Conservation (phyloP, 2,888 invertebrate species). For the Gymnocheta viridis region DNA sequence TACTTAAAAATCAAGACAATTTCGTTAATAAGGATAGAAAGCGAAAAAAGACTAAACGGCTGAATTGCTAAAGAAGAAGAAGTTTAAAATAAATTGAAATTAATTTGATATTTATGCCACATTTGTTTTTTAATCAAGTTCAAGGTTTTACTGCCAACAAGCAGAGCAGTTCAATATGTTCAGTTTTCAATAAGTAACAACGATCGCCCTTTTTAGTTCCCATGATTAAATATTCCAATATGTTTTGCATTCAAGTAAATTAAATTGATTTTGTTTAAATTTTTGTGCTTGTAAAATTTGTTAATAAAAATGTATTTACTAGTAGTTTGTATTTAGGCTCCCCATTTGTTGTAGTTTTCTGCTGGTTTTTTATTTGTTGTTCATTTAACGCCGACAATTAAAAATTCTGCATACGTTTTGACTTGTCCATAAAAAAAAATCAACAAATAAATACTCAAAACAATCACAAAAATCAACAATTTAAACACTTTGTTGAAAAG, state of each 20-base stretch:
- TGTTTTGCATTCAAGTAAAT: not conserved
- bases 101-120: conserved; percentile 44
- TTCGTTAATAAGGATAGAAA: conserved; percentile 40
- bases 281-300: conserved; percentile 28
- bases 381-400: conserved; percentile 65
- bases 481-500: conserved; percentile 66
- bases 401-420: conserved; percentile 77
- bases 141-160: conserved; percentile 29
- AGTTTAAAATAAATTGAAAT: conserved; percentile 3
- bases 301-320: conserved; percentile 45
- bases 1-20: conserved; percentile 35
- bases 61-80: conserved; percentile 13
- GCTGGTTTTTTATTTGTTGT: conserved; percentile 36
- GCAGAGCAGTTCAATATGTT: not conserved
- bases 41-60: not conserved
- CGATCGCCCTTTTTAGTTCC: conserved; percentile 48
- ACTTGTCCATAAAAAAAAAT: conserved; percentile 77
- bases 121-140: conserved; percentile 46
- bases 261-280: conserved; percentile 65
- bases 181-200: not conserved
- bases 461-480: conserved; percentile 68
- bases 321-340: conserved; percentile 31
- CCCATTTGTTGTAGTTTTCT: conserved; percentile 50
- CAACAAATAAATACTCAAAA: conserved; percentile 72
- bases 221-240: conserved; percentile 57